Conservation (phyloP, 2,113 vertebrate species). For the Nerophis lumbriciformis region DNA sequence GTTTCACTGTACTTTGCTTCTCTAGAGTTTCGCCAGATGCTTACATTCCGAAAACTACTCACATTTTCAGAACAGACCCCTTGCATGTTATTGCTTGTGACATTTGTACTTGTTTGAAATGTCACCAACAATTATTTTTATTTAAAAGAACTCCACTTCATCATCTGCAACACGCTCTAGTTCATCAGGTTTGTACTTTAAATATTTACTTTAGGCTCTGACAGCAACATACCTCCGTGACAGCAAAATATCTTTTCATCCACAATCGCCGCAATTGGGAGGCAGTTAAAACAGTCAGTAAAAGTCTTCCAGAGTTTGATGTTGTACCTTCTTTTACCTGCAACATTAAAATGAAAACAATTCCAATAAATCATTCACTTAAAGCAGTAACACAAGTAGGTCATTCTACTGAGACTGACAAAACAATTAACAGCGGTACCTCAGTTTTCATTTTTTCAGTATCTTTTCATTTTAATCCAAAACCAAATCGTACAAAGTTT, state of each 20-base stretch:
- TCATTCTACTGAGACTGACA: not conserved
- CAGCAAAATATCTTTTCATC: slow-evolving; percentile 99
- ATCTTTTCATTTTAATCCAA: too few relatives aligned
- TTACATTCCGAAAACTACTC: too few relatives aligned
- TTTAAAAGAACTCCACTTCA: not conserved
- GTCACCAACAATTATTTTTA: not conserved
- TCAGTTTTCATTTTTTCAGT: too few relatives aligned
- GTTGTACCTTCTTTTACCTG: slow-evolving; percentile 97
- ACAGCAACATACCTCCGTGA: slow-evolving; percentile 81
- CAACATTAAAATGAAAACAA: slow-evolving; percentile 12
- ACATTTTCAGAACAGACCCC: not conserved
- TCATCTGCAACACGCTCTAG: too few relatives aligned
- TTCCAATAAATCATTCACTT: not conserved
- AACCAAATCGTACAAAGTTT: too few relatives aligned
- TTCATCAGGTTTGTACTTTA: too few relatives aligned
- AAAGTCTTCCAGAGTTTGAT: slow-evolving; percentile 99
- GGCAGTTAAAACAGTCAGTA: slow-evolving; percentile 98
- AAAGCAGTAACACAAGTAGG: not conserved
- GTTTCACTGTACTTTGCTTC: too few relatives aligned
- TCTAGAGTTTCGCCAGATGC: too few relatives aligned
- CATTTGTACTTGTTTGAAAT: not conserved
- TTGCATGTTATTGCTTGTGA: not conserved
- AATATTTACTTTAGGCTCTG: not conserved
- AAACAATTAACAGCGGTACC: not conserved
- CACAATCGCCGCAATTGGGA: slow-evolving; percentile 96